These are phyloP conservation scores for Drosophila antonietae DNA, from an alignment of 2,888 invertebrate species.

Conservation along the genomic window DNA sequence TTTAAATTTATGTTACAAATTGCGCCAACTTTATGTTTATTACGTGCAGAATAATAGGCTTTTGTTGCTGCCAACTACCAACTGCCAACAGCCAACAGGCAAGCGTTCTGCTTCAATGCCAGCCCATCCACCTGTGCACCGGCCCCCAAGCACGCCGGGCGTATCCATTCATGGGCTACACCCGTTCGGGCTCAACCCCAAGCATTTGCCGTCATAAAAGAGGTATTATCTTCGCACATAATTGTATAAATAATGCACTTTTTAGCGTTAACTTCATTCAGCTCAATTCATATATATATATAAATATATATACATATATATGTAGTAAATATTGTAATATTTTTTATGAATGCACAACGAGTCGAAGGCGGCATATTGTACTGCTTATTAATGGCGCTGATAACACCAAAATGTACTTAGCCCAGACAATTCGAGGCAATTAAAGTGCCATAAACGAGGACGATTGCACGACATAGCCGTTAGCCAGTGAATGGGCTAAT, in stretches of 20 bases:
- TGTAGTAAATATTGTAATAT: slow-evolving; percentile 14
- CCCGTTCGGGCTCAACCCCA: slow-evolving; percentile 8
- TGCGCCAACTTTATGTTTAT: slow-evolving; percentile 78
- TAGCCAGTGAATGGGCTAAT: slow-evolving; percentile 34
- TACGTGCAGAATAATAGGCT: slow-evolving; percentile 79
- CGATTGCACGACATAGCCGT: slow-evolving; percentile 32
- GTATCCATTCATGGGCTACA: not conserved
- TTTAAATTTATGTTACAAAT: slow-evolving; percentile 79
- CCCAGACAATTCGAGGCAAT: slow-evolving; percentile 60
- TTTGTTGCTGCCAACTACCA: slow-evolving; percentile 64
- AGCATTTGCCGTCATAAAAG: slow-evolving; percentile 54
- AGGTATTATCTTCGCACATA: slow-evolving; percentile 65
- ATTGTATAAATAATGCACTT: slow-evolving; percentile 73
- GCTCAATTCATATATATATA: slow-evolving; percentile 15
- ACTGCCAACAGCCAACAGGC: slow-evolving; percentile 44
- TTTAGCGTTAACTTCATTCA: slow-evolving; percentile 63
- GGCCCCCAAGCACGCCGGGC: not conserved
- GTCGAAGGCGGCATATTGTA: slow-evolving; percentile 49
- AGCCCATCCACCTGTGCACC: slow-evolving; percentile 21
- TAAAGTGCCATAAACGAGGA: slow-evolving; percentile 58
- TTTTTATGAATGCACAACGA: slow-evolving; percentile 43
- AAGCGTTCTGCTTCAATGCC: slow-evolving; percentile 24
- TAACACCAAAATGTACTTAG: slow-evolving; percentile 66
- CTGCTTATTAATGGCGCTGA: slow-evolving; percentile 64
- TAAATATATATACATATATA: not conserved